Percentiles rank a stretch among this genome's conserved stretches.
These are phyloP conservation scores for Lepisosteus oculatus DNA, from an alignment of 2,113 vertebrate genomes.

Conservation along the genomic window DNA sequence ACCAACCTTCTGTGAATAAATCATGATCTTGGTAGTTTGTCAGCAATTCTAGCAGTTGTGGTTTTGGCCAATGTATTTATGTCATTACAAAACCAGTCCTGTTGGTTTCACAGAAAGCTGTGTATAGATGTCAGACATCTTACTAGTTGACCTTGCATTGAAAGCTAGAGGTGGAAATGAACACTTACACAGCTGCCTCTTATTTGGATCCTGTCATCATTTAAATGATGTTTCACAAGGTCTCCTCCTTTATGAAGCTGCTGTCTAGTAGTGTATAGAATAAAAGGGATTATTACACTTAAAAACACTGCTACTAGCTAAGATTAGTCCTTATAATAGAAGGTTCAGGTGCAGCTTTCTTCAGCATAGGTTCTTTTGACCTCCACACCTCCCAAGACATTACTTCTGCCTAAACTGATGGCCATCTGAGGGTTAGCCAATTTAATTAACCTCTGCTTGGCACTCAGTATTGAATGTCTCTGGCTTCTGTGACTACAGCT, in stretches of 20 bases:
- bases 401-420: constrained; percentile 38
- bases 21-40: no score
- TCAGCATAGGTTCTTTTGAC: constrained; percentile 57
- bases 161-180: constrained; percentile 49
- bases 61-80: constrained; percentile 45
- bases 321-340: constrained; percentile 34
- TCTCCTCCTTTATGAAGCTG: constrained; percentile 27
- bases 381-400: constrained; percentile 37
- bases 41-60: constrained; percentile 19
- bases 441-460: constrained; percentile 64
- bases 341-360: constrained; percentile 45
- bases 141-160: constrained; percentile 63
- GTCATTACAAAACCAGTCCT: constrained; percentile 50
- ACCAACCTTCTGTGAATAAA: no score
- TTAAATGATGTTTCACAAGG: constrained; percentile 22
- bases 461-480: constrained; percentile 37
- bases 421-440: constrained; percentile 45
- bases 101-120: constrained; percentile 55
- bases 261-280: constrained; percentile 29
- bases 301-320: constrained; percentile 39
- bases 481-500: constrained; percentile 41
- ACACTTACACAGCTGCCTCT: constrained; percentile 44
- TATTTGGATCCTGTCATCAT: constrained; percentile 22
- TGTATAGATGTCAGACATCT: constrained; percentile 55
- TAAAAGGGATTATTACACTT: constrained; percentile 42